Conservation (phyloP, 2,888 invertebrate species). For the Trichopria drosophilae region DNA sequence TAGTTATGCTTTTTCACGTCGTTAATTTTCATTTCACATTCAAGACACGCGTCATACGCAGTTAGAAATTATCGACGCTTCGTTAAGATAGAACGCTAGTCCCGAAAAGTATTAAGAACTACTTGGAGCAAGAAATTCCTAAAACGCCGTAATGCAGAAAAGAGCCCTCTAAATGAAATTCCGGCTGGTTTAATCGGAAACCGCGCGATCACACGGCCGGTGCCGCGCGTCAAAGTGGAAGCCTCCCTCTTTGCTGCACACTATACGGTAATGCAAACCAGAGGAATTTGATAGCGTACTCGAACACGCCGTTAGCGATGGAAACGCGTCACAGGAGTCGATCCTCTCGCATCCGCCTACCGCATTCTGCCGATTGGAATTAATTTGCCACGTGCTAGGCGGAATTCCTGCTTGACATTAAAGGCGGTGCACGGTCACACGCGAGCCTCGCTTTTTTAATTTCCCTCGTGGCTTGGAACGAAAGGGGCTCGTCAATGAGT, state of each 20-base stretch:
- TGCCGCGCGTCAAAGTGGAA: too few relatives aligned
- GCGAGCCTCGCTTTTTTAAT: slow-evolving; percentile 2
- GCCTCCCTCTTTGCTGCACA: background rate
- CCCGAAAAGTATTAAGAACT: too few relatives aligned
- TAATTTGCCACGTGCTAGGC: slow-evolving; percentile 20
- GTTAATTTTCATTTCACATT: too few relatives aligned
- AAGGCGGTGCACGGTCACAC: slow-evolving; percentile 1
- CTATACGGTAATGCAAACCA: slow-evolving; percentile 7
- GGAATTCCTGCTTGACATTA: slow-evolving; percentile 11
- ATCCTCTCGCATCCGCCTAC: background rate
- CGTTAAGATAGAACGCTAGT: too few relatives aligned
- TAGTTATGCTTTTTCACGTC: too few relatives aligned
- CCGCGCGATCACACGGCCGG: slow-evolving; percentile 8
- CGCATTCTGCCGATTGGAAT: slow-evolving; percentile 9
- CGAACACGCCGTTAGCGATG: slow-evolving; percentile 1
- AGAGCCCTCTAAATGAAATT: slow-evolving; percentile 9
- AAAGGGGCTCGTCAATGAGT: too few relatives aligned
- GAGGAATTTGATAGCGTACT: slow-evolving; percentile 5
- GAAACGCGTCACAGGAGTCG: background rate
- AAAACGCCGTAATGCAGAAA: background rate
- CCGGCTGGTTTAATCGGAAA: slow-evolving; percentile 12
- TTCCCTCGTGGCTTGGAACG: too few relatives aligned
- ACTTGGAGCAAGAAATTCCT: too few relatives aligned
- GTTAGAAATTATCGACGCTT: too few relatives aligned
- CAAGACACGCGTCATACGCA: too few relatives aligned